phyloP scores from a whole-genome alignment of 2,113 vertebrate genomes.

The Natator depressus region DNA sequence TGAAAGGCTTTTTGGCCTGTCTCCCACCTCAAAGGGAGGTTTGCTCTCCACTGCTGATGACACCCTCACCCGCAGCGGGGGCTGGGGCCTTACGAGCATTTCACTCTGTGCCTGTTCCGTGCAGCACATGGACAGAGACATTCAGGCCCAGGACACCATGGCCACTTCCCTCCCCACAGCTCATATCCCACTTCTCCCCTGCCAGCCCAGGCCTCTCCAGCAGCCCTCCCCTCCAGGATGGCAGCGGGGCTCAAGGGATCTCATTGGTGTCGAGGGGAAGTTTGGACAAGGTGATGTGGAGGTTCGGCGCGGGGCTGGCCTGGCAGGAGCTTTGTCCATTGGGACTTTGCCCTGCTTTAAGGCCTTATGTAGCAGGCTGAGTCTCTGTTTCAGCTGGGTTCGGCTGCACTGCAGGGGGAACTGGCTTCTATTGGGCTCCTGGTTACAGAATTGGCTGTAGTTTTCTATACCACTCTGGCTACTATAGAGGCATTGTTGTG shows the following conservation, averaged over 20 bases:
- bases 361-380: background rate
- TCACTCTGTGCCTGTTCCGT: too few species aligned
- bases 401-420: background rate
- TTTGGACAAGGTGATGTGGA: background rate
- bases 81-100: too few species aligned
- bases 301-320: too few species aligned
- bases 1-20: rapidly evolving
- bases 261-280: too few species aligned
- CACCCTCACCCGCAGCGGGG: too few species aligned
- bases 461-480: background rate
- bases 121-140: too few species aligned
- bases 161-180: too few species aligned
- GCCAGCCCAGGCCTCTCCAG: too few species aligned
- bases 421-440: too few species aligned
- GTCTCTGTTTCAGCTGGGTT: background rate
- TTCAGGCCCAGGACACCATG: too few species aligned
- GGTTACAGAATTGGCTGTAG: background rate
- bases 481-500: rapidly evolving
- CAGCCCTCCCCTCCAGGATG: background rate
- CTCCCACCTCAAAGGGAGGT: background rate
- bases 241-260: background rate
- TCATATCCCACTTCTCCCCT: too few species aligned
- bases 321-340: background rate
- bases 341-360: background rate
- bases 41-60: too few species aligned